These are phyloP conservation scores for Ommatoiulus sabulosus DNA, from an alignment of 2,888 invertebrate species.

Conservation along the genomic window DNA sequence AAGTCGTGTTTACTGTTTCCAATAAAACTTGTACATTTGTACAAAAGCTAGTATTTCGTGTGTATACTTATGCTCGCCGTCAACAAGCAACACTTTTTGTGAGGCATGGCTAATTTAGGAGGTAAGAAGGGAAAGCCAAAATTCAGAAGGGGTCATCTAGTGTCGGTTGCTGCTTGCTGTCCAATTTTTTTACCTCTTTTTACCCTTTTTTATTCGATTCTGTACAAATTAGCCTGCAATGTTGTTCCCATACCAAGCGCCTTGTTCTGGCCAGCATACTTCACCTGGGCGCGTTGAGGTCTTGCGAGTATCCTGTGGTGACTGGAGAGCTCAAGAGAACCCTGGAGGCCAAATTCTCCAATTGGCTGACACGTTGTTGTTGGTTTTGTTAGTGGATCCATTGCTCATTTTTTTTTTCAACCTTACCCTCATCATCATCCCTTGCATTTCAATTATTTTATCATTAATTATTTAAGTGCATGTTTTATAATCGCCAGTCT, in stretches of 20 bases:
- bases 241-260: not conserved
- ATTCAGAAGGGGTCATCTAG: not conserved
- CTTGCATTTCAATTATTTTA: conserved; percentile 28
- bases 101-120: not conserved
- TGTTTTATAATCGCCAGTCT: not conserved
- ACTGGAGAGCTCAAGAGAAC: conserved; percentile 1
- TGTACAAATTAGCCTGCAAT: not conserved
- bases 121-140: not conserved
- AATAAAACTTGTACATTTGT: no score
- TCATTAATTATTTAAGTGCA: conserved; percentile 28
- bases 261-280: not conserved
- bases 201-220: not conserved
- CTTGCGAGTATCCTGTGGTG: conserved; percentile 6
- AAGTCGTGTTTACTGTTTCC: no score
- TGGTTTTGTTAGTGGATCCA: conserved; percentile 6
- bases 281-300: conserved; percentile 21
- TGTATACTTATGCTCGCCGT: no score
- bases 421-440: conserved; percentile 24
- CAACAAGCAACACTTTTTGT: no score
- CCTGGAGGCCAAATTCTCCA: not conserved
- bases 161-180: not conserved
- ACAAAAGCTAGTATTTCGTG: no score
- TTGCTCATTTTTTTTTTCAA: conserved; percentile 11
- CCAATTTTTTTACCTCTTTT: not conserved
- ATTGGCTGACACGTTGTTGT: conserved; percentile 6